A percentile compares a stretch with the other conserved stretches of the same genome.
Evolutionary conservation across 2,888 invertebrate species (phyloP).

Genomic region (Urechis unicinctus): DNA sequence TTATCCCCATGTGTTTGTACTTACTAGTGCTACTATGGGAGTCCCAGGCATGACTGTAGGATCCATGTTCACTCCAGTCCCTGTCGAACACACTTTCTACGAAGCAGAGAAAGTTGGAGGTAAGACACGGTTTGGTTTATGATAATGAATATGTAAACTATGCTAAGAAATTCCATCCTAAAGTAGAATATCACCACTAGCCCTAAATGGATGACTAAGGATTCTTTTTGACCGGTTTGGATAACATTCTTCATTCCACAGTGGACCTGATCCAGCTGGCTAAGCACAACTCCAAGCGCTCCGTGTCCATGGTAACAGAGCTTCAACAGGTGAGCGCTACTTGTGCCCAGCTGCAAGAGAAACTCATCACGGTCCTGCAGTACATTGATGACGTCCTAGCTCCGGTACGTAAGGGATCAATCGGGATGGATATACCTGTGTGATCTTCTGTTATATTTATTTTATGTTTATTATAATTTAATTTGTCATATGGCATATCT

Average conservation of each 20-base stretch:
- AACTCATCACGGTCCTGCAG: slow-evolving; percentile 59
- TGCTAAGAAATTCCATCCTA: too few species aligned
- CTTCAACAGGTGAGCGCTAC: slow-evolving; percentile 79
- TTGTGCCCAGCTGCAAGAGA: slow-evolving; percentile 67
- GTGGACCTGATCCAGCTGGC: slow-evolving; percentile 79
- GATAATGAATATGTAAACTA: not conserved
- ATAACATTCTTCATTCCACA: too few species aligned
- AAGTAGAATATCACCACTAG: too few species aligned
- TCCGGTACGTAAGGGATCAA: not conserved
- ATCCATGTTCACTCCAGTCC: slow-evolving; percentile 78
- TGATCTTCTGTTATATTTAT: not conserved
- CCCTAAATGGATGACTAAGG: too few species aligned
- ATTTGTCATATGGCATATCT: too few species aligned
- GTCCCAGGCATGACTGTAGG: slow-evolving; percentile 90
- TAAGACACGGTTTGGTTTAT: slow-evolving; percentile 18
- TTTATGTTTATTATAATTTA: not conserved
- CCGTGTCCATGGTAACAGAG: slow-evolving; percentile 55
- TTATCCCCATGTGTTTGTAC: slow-evolving; percentile 2
- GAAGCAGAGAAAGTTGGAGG: slow-evolving; percentile 74
- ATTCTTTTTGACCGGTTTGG: too few species aligned
- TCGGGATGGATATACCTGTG: not conserved
- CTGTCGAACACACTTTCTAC: slow-evolving; percentile 80
- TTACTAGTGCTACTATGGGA: slow-evolving; percentile 76
- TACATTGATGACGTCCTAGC: slow-evolving; percentile 89
- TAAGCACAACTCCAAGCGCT: slow-evolving; percentile 59